A percentile compares a stretch with the other conserved stretches of the same genome.
These are phyloP conservation scores for Zosterops hypoxanthus DNA, from an alignment of 2,113 vertebrate species.

Conservation along the genomic window DNA sequence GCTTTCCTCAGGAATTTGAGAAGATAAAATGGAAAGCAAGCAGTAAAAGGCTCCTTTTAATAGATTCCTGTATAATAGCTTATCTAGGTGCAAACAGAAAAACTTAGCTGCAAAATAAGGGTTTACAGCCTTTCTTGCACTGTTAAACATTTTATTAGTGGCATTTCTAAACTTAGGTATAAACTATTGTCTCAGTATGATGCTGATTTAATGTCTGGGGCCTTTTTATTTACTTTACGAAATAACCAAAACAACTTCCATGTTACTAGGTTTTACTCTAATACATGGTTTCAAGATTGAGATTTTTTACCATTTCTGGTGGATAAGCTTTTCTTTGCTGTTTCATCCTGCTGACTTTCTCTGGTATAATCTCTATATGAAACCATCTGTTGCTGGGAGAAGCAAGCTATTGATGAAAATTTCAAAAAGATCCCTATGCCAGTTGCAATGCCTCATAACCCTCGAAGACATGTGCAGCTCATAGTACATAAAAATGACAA, in stretches of 20 bases:
- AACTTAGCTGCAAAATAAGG: not conserved
- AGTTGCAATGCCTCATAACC: not conserved
- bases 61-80: not conserved
- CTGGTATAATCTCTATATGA: not conserved
- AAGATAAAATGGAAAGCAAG: not conserved
- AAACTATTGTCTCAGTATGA: not conserved
- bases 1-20: not conserved
- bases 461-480: not conserved
- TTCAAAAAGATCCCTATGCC: not conserved
- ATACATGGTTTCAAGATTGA: not conserved
- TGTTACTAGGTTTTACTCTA: not conserved
- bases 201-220: not conserved
- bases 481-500: not conserved
- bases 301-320: not conserved
- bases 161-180: not conserved
- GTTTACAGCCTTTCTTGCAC: not conserved
- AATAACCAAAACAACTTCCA: not conserved
- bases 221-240: not conserved
- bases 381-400: not conserved
- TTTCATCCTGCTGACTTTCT: not conserved
- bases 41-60: not conserved
- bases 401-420: not conserved
- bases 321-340: not conserved
- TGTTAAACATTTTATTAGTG: not conserved
- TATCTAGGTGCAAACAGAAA: not conserved